A percentile compares a stretch with the other conserved stretches of the same genome.
Evolutionary conservation across 2,113 vertebrate genomes (phyloP).

Genomic region (Chitala chitala): DNA sequence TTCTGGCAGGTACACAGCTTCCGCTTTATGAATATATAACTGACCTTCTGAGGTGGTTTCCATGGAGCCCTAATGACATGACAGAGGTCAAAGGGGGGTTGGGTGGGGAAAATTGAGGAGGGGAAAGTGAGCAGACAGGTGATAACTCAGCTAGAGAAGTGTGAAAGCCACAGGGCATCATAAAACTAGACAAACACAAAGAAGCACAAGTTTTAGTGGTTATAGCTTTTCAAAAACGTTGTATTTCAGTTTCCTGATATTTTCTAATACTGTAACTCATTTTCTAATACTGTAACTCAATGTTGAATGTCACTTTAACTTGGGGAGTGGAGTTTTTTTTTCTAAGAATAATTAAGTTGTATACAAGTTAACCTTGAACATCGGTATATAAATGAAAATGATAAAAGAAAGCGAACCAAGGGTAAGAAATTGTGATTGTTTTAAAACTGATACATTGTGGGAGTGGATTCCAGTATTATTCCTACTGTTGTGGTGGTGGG

Average conservation of each 20-base stretch:
- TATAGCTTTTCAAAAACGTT: not conserved
- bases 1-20: conserved; percentile 33
- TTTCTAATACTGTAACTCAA: not conserved
- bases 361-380: not conserved
- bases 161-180: too few relatives aligned
- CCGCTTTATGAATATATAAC: conserved; percentile 35
- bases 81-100: conserved; percentile 22
- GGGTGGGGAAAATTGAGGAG: conserved; percentile 23
- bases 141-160: conserved; percentile 35
- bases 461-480: too few relatives aligned
- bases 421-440: too few relatives aligned
- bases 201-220: too few relatives aligned
- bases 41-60: conserved; percentile 39
- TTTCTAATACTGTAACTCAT: not conserved
- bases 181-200: not conserved
- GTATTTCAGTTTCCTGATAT: not conserved
- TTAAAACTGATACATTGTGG: too few relatives aligned
- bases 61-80: conserved; percentile 32
- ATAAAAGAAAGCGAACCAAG: too few relatives aligned
- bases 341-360: not conserved
- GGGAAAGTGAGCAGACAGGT: conserved; percentile 26
- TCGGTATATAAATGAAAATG: not conserved
- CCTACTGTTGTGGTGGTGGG: too few relatives aligned
- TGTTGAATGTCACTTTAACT: not conserved
- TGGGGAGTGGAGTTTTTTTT: not conserved